Evolutionary conservation across 92 coral and sea anemone genomes (phyloP), one percentile per base, ranked within the genome.

Genomic region (Epizoanthus illoricatus): DNA sequence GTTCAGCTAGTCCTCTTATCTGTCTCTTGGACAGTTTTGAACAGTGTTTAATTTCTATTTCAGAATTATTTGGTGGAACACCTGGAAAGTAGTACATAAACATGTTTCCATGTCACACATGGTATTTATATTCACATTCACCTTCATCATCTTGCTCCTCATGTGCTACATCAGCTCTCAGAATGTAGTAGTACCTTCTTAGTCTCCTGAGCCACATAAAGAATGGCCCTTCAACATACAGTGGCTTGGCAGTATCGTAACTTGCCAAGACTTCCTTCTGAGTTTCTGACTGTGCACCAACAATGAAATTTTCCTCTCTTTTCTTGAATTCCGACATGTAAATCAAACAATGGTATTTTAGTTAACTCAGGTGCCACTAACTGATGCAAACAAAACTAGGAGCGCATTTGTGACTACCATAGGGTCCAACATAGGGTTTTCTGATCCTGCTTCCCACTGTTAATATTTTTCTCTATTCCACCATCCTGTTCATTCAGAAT

Each of bases 161-260:
- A 11, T 79, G 84, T 3, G 60, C 68, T 4, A 86, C 85, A 82
- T 91, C 97, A 57, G 96, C 92, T 85, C 97, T 87, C 41, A 96
- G 79, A 33, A 91, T 88, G 66, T 93, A 96, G 85, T 89, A 96
- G 75, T 89, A 75, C 69, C 89, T 85, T 75, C 84, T 86, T 7
- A 88, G 82, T 75, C 97, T 85, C 52, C 98, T 87, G 5, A 96
- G 74, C 99, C 99, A 96, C 63, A 93, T 76, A 52, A 86, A 78
- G 82, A 88, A 90, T 39, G 99, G 98, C 43, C 99, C 99, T 84
- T 96, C 99, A 36, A 96, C 97, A 87, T 93, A 96, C 59, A 96
- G 66, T 56, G 99, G 93, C 28, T 81, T 88, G 61, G 71, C 64
- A 5, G 84, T 80, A 57, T 91, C 91, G 73, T 93, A 93, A 9